Conservation (phyloP, 2,113 vertebrate species). For the Oxyura jamaicensis region DNA sequence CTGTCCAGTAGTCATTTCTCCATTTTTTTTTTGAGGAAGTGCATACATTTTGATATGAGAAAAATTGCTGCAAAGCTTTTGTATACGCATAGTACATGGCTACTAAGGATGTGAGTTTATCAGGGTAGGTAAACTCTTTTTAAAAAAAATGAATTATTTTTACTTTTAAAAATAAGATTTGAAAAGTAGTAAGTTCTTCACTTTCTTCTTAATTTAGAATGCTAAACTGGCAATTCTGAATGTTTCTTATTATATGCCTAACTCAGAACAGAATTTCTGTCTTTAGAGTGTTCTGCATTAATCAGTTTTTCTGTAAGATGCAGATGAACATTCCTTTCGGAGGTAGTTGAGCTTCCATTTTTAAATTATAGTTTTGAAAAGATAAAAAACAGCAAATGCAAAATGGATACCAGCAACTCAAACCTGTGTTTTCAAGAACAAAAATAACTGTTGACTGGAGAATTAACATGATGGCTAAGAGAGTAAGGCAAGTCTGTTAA, state of each 20-base stretch:
- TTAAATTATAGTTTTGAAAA: not conserved
- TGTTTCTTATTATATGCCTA: not conserved
- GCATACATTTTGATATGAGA: not conserved
- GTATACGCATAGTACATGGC: not conserved
- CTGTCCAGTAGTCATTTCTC: not conserved
- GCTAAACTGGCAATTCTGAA: not conserved
- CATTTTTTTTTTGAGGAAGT: constrained; percentile 43
- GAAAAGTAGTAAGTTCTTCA: not conserved
- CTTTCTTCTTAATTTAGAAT: not conserved
- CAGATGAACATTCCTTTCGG: not conserved
- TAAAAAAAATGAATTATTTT: not conserved
- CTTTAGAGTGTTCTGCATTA: not conserved
- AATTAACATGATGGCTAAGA: not conserved
- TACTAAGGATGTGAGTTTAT: not conserved
- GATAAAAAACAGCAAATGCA: not conserved
- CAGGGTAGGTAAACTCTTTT: not conserved
- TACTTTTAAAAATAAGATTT: not conserved
- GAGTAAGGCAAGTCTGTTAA: not conserved
- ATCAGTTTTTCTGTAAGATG: not conserved
- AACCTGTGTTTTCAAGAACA: not conserved
- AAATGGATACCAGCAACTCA: not conserved
- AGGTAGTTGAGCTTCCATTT: not conserved
- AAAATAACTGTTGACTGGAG: not conserved
- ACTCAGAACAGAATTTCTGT: not conserved
- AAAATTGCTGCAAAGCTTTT: not conserved